Conservation (phyloP, 1,140 invertebrate genomes). For the Drosophila sproati region DNA sequence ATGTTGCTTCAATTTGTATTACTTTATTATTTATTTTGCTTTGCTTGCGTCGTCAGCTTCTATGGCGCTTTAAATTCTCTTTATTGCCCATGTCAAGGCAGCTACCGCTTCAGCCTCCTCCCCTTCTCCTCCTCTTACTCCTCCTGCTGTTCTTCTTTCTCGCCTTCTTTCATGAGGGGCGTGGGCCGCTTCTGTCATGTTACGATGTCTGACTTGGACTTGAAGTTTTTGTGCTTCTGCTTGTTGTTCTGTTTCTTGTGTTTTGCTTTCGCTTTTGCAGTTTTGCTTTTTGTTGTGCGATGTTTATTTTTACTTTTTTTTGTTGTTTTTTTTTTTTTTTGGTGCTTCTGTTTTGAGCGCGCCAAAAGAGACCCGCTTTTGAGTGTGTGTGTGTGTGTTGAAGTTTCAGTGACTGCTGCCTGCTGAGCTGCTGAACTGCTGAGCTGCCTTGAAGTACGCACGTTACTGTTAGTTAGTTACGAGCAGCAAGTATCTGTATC, state of each 20-base stretch:
- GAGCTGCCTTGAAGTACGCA: constrained; percentile 65
- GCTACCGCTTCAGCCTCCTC: not conserved
- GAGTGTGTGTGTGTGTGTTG: constrained; percentile 38
- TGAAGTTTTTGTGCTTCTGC: constrained; percentile 12
- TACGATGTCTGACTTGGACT: constrained; percentile 31
- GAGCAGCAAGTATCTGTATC: constrained; percentile 39
- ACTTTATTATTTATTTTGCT: constrained; percentile 70
- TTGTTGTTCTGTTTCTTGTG: constrained; percentile 24
- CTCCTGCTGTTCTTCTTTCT: not conserved
- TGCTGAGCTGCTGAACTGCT: not conserved
- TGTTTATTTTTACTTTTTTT: constrained; percentile 8
- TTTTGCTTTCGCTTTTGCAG: constrained; percentile 45
- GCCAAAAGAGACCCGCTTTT: constrained; percentile 57
- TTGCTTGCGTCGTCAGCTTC: constrained; percentile 43
- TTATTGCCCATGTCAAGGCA: constrained; percentile 76
- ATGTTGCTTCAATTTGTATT: constrained; percentile 56
- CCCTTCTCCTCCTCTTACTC: not conserved
- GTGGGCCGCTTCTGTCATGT: constrained; percentile 48
- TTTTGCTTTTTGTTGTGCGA: constrained; percentile 21
- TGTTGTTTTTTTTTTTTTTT: constrained; percentile 42
- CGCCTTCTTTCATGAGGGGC: constrained; percentile 6
- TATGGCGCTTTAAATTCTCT: constrained; percentile 73
- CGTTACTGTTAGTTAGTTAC: constrained; percentile 76
- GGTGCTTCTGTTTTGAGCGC: constrained; percentile 75
- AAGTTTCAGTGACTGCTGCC: constrained; percentile 23